Evolutionary conservation across 2,113 vertebrate genomes (phyloP), one percentile per base, ranked within the genome.

Genomic region (Podilymbus podiceps): DNA sequence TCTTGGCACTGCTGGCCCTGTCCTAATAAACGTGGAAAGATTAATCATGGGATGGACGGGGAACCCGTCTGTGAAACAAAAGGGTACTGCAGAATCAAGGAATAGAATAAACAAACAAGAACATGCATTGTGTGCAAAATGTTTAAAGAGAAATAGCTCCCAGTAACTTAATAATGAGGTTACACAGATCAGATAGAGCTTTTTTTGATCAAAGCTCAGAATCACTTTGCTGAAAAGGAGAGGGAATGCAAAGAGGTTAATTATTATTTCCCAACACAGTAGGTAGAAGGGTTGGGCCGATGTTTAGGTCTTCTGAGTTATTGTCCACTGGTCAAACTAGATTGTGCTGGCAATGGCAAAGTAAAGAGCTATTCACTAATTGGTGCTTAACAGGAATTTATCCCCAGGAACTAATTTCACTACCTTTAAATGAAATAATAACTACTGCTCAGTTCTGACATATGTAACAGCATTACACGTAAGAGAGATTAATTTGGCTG

Each of bases 401-500:
- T 93, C 80, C 49, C 53, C 55, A 91, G 95, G 58, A 95, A 18
- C 50, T 89, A 79, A 95, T 95, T 90, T 89, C 53, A 80, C 53
- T 79, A 55, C 47, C 63, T 81, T 92, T 91, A 96, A 92, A 69
- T 15, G 62, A 73, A 91, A 55, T 89, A 92, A 79, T 69, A 97
- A 88, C 77, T 92, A 31, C 49, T 84, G 35, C n/a, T 94, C 46
- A 73, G 18, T 76, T 91, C 69, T 89, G 66, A 91, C 87, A 58
- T 73, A 79, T 2, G 3, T 47, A 95, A 74, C 35, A 76, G 19
- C 71, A 82, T 58, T 87, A 76, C 30, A 69, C 30, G 82, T 93
- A 69, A 56, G 30, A 94, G 63, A 93, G 47, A 84, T 81, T 68
- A 17, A 79, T 95, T 83, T 96, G 89, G 53, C 81, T 95, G 46